Percentiles rank a stretch among this genome's conserved stretches.
Conservation (phyloP, 1,140 invertebrate genomes). For the Drosophila carrolli region DNA sequence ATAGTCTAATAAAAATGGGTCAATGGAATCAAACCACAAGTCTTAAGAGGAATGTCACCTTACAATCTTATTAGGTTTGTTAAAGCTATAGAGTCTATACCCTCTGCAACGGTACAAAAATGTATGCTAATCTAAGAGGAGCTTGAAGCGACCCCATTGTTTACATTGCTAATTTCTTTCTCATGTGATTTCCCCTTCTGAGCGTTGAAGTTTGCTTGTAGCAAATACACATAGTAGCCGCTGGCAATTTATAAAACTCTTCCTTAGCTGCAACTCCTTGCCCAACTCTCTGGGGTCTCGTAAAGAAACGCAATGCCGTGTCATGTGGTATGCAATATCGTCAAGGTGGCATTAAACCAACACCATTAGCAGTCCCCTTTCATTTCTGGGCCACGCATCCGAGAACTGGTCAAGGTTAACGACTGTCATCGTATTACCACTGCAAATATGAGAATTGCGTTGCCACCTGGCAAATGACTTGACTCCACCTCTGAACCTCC, state of each 20-base stretch:
- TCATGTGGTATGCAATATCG: constrained; percentile 61
- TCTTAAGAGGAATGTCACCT: too few relatives aligned
- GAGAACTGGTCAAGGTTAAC: constrained; percentile 67
- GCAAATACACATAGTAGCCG: constrained; percentile 7
- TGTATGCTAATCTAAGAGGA: neutral
- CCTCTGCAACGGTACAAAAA: neutral
- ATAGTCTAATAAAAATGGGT: too few relatives aligned
- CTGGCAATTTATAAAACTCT: constrained; percentile 5
- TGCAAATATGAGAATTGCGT: constrained; percentile 61
- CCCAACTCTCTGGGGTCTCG: constrained; percentile 25
- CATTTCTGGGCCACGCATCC: constrained; percentile 24
- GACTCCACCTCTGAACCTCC: constrained; percentile 43
- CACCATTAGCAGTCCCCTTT: neutral
- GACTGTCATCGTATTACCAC: constrained; percentile 45
- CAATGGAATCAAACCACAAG: too few relatives aligned
- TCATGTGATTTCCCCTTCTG: neutral
- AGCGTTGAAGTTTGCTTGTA: constrained; percentile 4
- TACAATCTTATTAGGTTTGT: too few relatives aligned
- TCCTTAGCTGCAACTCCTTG: constrained; percentile 28
- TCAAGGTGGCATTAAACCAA: constrained; percentile 33
- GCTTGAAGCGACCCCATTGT: neutral
- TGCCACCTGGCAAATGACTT: constrained; percentile 28
- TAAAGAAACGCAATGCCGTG: constrained; percentile 20
- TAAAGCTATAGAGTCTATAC: too few relatives aligned
- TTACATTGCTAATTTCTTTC: constrained; percentile 5